Percentiles rank a stretch among this genome's conserved stretches.
Conservation (phyloP, 2,888 invertebrate genomes). For the Cyaniris semiargus region DNA sequence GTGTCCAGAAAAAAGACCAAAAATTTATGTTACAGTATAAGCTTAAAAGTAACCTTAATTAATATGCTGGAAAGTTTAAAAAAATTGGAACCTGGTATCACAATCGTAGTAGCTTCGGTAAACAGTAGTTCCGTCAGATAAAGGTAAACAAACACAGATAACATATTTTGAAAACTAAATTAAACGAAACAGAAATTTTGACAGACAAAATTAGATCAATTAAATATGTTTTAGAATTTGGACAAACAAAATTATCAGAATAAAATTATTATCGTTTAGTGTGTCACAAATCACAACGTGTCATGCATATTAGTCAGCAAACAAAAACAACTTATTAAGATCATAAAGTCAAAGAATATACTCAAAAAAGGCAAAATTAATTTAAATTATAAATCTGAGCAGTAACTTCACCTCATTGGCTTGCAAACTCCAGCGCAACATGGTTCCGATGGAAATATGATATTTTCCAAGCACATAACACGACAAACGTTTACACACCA, state of each 20-base stretch:
- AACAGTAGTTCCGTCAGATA: conserved; percentile 8
- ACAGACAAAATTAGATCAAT: conserved; percentile 19
- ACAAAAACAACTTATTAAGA: neutral
- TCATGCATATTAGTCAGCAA: conserved; percentile 23
- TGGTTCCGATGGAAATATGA: conserved; percentile 41
- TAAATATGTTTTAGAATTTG: neutral
- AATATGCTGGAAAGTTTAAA: neutral
- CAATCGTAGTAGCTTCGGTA: neutral
- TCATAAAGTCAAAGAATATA: neutral
- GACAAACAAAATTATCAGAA: neutral
- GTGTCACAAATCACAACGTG: neutral
- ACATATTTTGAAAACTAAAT: conserved; percentile 21
- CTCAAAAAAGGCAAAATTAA: neutral
- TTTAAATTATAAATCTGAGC: neutral
- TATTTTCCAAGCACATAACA: conserved; percentile 41
- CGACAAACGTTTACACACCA: conserved; percentile 60
- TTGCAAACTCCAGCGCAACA: conserved; percentile 63
- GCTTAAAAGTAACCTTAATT: neutral
- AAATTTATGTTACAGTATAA: no score
- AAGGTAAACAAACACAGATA: conserved; percentile 35
- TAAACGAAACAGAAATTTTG: conserved; percentile 2
- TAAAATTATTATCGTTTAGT: neutral
- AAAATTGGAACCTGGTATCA: neutral
- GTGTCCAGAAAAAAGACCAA: neutral
- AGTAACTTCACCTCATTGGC: conserved; percentile 54